Conservation (phyloP, 2,888 invertebrate genomes). For the Falcaria lacertinaria region DNA sequence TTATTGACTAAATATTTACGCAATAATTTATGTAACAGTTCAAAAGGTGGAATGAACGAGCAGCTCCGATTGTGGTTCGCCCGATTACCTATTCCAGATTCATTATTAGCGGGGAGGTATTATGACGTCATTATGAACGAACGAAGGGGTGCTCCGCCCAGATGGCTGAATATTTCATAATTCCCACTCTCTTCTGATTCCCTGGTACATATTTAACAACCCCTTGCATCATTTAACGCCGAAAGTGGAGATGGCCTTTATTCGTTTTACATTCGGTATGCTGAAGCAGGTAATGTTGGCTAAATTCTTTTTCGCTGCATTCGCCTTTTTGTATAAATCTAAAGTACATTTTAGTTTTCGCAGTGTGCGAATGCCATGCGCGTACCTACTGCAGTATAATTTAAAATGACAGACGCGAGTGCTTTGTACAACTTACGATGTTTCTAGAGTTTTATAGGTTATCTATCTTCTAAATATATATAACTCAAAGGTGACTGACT, state of each 20-base stretch:
- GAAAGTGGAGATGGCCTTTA: slow-evolving; percentile 6
- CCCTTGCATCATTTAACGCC: slow-evolving; percentile 26
- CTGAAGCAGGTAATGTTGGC: slow-evolving; percentile 5
- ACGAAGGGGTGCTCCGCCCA: slow-evolving; percentile 11
- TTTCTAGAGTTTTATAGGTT: too few species aligned
- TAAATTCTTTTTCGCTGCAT: too few species aligned
- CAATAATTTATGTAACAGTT: neutral
- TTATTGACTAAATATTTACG: neutral
- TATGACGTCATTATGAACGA: slow-evolving; percentile 16
- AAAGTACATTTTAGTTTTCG: too few species aligned
- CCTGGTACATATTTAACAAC: slow-evolving; percentile 46
- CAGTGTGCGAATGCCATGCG: too few species aligned
- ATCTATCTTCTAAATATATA: too few species aligned
- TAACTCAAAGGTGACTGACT: too few species aligned
- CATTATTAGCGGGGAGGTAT: slow-evolving; percentile 11
- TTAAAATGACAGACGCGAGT: too few species aligned
- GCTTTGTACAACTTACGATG: too few species aligned
- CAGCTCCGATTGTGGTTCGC: neutral
- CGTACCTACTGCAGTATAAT: too few species aligned
- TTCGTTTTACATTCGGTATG: neutral
- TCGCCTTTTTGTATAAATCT: too few species aligned
- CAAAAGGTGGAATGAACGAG: neutral
- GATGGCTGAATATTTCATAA: slow-evolving; percentile 43
- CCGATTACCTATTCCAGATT: slow-evolving; percentile 9
- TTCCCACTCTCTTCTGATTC: slow-evolving; percentile 36